These are phyloP conservation scores for Trichechus manatus DNA, from an alignment of 2,113 vertebrate species.

Conservation along the genomic window DNA sequence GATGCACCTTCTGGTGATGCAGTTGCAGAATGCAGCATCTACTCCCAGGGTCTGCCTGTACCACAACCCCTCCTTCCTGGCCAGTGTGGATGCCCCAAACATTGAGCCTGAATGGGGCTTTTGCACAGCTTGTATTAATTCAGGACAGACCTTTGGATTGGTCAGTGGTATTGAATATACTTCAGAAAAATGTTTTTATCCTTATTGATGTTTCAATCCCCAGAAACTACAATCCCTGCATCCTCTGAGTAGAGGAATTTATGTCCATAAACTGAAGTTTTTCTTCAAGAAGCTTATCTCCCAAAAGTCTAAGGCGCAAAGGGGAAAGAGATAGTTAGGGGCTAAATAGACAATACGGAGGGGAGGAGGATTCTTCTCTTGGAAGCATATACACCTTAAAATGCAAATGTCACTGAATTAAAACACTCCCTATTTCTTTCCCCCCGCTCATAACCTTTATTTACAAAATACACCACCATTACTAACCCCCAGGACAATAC, in stretches of 20 bases:
- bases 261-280: background rate
- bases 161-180: background rate
- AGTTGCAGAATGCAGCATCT: background rate
- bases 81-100: background rate
- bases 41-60: background rate
- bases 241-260: background rate
- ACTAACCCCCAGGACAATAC: background rate
- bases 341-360: background rate
- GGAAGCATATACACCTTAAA: background rate
- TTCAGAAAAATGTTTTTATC: slow-evolving; percentile 12
- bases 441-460: background rate
- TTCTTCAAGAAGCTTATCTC: background rate
- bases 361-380: background rate
- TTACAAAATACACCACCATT: background rate
- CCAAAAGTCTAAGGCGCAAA: background rate
- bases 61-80: background rate
- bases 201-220: background rate
- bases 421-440: background rate
- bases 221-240: background rate
- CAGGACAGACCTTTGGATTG: background rate
- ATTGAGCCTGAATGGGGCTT: background rate
- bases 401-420: background rate
- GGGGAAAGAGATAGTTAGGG: background rate
- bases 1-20: background rate
- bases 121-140: background rate